These are phyloP conservation scores for Hemistola chrysoprasaria DNA, from an alignment of 2,888 invertebrate genomes.

Conservation along the genomic window DNA sequence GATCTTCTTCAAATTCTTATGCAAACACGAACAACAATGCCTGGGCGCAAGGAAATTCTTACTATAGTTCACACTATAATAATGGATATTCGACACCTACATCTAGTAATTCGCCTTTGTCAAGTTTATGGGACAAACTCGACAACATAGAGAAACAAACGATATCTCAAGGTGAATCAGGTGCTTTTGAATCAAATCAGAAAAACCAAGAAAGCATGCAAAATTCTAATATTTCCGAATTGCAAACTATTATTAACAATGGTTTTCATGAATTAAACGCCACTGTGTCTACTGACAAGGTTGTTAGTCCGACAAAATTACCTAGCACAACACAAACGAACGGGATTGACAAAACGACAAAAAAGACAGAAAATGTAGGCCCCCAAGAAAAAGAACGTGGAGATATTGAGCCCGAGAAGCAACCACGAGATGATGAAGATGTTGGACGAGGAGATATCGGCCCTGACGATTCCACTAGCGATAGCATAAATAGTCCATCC, in stretches of 20 bases:
- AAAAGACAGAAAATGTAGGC: slow-evolving; percentile 15
- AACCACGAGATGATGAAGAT: slow-evolving; percentile 19
- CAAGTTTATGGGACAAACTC: slow-evolving; percentile 40
- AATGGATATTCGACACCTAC: slow-evolving; percentile 10
- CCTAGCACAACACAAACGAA: slow-evolving; percentile 11
- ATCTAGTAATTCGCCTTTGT: slow-evolving; percentile 20
- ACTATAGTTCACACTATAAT: neutral
- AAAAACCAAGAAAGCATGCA: slow-evolving; percentile 1
- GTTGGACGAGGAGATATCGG: slow-evolving; percentile 45
- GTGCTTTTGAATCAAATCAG: slow-evolving; percentile 1
- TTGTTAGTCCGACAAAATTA: neutral
- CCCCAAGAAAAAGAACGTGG: slow-evolving; percentile 36
- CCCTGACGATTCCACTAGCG: slow-evolving; percentile 31
- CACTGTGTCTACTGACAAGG: neutral
- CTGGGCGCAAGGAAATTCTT: slow-evolving; percentile 6
- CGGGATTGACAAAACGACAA: slow-evolving; percentile 3
- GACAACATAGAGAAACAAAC: slow-evolving; percentile 34
- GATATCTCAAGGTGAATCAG: slow-evolving; percentile 14
- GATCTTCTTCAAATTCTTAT: too few species aligned
- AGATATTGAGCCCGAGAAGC: slow-evolving; percentile 31
- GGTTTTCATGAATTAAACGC: neutral
- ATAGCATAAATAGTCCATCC: neutral
- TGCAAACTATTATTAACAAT: slow-evolving; percentile 1
- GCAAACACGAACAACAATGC: slow-evolving; percentile 12
- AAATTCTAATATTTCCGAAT: neutral